Evolutionary conservation across 2,888 invertebrate species (phyloP).

Genomic region (Gibbula magus): DNA sequence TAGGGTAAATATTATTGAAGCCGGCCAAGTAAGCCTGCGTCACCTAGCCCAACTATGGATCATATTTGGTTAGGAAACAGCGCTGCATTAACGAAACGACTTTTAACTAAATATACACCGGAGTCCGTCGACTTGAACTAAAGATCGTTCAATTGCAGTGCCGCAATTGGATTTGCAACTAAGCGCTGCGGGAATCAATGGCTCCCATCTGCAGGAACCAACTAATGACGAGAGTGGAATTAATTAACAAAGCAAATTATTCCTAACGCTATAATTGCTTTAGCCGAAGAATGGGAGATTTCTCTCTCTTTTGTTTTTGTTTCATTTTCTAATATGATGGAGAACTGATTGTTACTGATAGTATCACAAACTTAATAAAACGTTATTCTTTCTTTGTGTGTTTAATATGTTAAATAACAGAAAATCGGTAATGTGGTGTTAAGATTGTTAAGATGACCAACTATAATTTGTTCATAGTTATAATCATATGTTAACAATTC

Average conservation of each 20-base stretch:
- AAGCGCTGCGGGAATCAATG: background rate
- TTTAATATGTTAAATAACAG: too few relatives aligned
- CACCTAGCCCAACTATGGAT: background rate
- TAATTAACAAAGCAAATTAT: constrained; percentile 15
- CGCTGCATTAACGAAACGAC: background rate
- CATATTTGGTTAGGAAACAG: constrained; percentile 1
- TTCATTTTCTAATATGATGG: too few relatives aligned
- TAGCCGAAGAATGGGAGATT: background rate
- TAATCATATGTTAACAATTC: too few relatives aligned
- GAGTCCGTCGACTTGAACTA: background rate
- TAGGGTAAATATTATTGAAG: background rate
- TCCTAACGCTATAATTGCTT: background rate
- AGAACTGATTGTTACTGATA: too few relatives aligned
- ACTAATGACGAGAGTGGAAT: background rate
- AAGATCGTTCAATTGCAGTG: background rate
- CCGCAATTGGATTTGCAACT: background rate
- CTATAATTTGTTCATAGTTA: too few relatives aligned
- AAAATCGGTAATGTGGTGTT: too few relatives aligned
- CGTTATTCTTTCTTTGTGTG: too few relatives aligned
- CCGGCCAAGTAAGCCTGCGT: background rate
- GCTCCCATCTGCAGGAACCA: background rate
- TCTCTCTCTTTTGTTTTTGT: background rate
- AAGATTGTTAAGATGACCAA: too few relatives aligned
- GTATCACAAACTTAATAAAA: too few relatives aligned
- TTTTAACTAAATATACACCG: background rate